Percentiles rank a stretch among this genome's conserved stretches.
phyloP scores from a whole-genome alignment of 1,140 invertebrate species.

The Archivesica marissinica region DNA sequence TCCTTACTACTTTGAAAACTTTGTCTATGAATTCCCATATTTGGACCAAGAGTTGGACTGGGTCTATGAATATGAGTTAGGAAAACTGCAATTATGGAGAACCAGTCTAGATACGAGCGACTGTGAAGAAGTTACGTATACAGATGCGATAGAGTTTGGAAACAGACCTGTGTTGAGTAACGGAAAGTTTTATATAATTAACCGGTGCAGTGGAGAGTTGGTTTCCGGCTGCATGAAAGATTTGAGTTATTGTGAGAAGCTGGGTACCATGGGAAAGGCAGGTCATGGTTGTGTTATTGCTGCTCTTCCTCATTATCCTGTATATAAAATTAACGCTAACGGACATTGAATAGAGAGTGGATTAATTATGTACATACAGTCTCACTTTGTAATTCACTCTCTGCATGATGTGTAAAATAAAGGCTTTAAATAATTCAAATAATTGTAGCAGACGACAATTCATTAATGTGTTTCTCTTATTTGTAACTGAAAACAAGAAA shows the following conservation, averaged over 20 bases:
- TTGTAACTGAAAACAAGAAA: too few relatives aligned
- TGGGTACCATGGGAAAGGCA: neutral
- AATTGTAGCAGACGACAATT: too few relatives aligned
- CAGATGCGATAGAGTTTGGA: neutral
- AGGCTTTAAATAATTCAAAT: too few relatives aligned
- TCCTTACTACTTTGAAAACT: neutral
- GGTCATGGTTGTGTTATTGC: neutral
- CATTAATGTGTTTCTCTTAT: too few relatives aligned
- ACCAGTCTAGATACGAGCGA: neutral
- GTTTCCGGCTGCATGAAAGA: neutral
- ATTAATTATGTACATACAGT: too few relatives aligned
- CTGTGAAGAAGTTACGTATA: neutral
- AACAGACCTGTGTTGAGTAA: neutral
- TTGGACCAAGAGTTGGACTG: neutral
- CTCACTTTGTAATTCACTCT: too few relatives aligned
- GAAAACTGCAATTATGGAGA: neutral
- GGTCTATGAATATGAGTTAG: slow-evolving; percentile 23
- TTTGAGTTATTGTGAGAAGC: neutral
- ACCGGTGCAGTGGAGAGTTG: neutral
- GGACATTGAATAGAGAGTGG: too few relatives aligned
- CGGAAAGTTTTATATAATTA: neutral
- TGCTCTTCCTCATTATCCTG: slow-evolving; percentile 6
- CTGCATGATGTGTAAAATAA: too few relatives aligned
- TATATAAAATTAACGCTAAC: neutral
- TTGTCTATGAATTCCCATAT: slow-evolving; percentile 27